Conservation (phyloP, 1,140 invertebrate genomes). For the Hylyphantes graminicola region DNA sequence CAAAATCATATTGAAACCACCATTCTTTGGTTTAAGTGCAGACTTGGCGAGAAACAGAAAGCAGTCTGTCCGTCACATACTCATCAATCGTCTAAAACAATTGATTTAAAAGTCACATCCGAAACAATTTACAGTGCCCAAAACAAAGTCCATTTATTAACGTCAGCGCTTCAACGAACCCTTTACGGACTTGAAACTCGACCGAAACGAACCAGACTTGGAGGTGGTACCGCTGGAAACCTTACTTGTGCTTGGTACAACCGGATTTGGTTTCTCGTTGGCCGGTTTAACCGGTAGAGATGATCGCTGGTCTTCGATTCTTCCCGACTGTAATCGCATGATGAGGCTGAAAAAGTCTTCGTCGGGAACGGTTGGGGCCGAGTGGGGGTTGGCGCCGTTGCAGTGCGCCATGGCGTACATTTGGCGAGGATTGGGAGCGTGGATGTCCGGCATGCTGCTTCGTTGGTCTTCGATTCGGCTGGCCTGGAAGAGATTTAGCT, state of each 20-base stretch:
- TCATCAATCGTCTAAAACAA: no score
- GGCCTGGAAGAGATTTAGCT: slow-evolving; percentile 70
- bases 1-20: no score
- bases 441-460: slow-evolving; percentile 68
- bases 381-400: slow-evolving; percentile 30
- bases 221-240: slow-evolving; percentile 18
- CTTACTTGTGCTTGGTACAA: slow-evolving; percentile 15
- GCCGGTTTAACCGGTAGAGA: slow-evolving; percentile 54
- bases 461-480: slow-evolving; percentile 93
- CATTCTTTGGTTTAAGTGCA: no score
- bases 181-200: slow-evolving; percentile 46
- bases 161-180: slow-evolving; percentile 45
- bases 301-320: slow-evolving; percentile 92
- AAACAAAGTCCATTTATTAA: no score
- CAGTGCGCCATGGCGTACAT: slow-evolving; percentile 48
- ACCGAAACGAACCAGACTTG: slow-evolving; percentile 35
- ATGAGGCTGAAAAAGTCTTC: slow-evolving; percentile 97
- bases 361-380: slow-evolving; percentile 86
- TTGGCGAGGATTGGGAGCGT: background rate
- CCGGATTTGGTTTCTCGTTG: slow-evolving; percentile 16
- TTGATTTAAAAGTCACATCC: no score
- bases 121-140: no score
- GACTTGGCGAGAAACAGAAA: no score
- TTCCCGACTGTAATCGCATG: slow-evolving; percentile 89
- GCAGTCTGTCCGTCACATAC: no score